Conservation (phyloP, 30 jellyfish, hydroid and myxozoan species). For the Catostylus mosaicus region DNA sequence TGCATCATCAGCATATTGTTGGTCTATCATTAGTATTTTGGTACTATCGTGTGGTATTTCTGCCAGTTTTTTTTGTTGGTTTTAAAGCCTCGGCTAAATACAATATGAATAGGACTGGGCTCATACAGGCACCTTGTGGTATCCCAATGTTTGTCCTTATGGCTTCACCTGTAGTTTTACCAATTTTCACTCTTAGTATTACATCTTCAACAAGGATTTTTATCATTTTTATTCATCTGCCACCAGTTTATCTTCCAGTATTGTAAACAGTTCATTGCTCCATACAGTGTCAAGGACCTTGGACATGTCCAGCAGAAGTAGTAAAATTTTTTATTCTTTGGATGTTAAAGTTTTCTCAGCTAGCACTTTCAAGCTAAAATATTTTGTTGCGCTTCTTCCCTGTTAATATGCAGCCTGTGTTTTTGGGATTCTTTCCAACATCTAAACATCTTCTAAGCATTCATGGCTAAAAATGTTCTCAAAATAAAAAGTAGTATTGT, state of each 20-base stretch:
- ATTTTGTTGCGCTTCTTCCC: slow-evolving; percentile 55
- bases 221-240: slow-evolving; percentile 20
- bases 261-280: slow-evolving; percentile 16
- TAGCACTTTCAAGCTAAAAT: slow-evolving; percentile 18
- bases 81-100: slow-evolving; percentile 31
- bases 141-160: slow-evolving; percentile 14
- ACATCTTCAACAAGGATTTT: neutral
- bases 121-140: slow-evolving; percentile 32
- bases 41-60: neutral
- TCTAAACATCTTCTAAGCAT: no score
- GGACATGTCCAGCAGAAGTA: slow-evolving; percentile 39
- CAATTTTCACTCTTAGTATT: neutral
- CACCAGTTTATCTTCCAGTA: neutral
- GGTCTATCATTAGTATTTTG: neutral
- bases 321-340: slow-evolving; percentile 17
- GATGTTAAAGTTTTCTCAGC: slow-evolving; percentile 44
- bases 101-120: slow-evolving; percentile 23
- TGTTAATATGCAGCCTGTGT: slow-evolving; percentile 66
- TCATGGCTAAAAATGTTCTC: no score
- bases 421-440: slow-evolving; percentile 44
- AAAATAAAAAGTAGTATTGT: no score
- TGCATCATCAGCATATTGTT: neutral
- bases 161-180: no score
- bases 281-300: slow-evolving; percentile 46
- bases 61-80: neutral